Base-by-base conservation (phyloP, 2,797 vertebrate species). In the Anolis apletophallus region DNA sequence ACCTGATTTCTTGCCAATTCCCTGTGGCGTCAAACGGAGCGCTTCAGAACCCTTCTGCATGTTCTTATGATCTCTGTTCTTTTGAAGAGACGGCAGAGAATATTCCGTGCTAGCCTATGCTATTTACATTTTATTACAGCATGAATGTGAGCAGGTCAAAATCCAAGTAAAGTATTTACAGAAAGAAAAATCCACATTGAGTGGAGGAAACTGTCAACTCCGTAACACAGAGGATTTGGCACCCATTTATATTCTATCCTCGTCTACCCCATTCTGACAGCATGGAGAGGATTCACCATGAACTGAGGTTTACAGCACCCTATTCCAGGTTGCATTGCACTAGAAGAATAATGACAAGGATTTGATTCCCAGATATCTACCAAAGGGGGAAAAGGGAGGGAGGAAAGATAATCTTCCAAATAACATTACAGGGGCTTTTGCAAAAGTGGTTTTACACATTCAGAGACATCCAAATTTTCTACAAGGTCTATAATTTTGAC, bases 1-100 rank as follows among this genome's bases (percentile, higher is more conserved):
- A 96, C 93, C 94, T 84, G 81, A 88, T 93, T 92, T 84, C 74
- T 93, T 94, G 87, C 88, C 84, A 92, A 92, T 86, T 94, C 92
- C 91, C 95, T 90, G 89, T 90, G 93, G 92, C 83, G 89, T 91
- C 79, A 59, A 91, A 89, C 89, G 83, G 55, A 26, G 76, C 91
- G 92, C 96, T 94, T 94, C 92, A 89, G 92, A 84, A 68, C 0
- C 86, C 81, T 80, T 90, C 83, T 23, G 23, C 0, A 7, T 7
- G 23, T 76, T 93, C 80, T 83, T 86, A 59, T 75, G 69, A 83
- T 89, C 88, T 92, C 90, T 74, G 81, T 89, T 82, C 84, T 91
- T 86, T 89, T 88, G 89, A 94, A 88, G 88, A 91, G 87, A 92
- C 88, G 85, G 71, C 88, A 76, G 84, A 84, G 89, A 90, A 91